phyloP scores from a whole-genome alignment of 2,888 invertebrate genomes.

The Cordilura impudica region DNA sequence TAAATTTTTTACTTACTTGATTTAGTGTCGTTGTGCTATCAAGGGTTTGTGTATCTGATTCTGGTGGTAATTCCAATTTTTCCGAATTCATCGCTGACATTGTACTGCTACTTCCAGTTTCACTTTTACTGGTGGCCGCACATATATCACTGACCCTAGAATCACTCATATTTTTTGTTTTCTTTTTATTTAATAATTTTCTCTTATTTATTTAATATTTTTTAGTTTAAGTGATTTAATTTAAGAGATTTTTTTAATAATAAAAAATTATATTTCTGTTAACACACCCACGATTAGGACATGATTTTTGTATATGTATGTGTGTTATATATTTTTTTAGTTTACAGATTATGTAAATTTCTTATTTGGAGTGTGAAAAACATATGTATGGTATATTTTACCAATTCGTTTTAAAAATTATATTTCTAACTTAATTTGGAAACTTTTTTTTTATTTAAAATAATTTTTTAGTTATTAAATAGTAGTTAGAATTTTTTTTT shows the following conservation, averaged over 20 bases:
- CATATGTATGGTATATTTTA: neutral
- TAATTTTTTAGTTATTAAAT: neutral
- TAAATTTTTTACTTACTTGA: constrained; percentile 30
- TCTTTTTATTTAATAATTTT: neutral
- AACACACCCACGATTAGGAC: constrained; percentile 46
- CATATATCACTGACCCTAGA: constrained; percentile 34
- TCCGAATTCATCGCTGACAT: constrained; percentile 27
- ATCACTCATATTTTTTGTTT: constrained; percentile 49
- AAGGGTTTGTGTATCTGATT: constrained; percentile 30
- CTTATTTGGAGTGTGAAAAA: constrained; percentile 3
- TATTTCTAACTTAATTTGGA: neutral
- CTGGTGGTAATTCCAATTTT: constrained; percentile 36
- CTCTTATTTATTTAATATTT: neutral
- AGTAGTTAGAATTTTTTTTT: neutral
- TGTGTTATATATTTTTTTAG: neutral
- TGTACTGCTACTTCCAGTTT: constrained; percentile 22
- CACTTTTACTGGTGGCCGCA: constrained; percentile 22
- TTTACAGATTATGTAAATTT: constrained; percentile 26
- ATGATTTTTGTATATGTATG: constrained; percentile 17
- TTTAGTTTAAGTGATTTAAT: too few relatives aligned
- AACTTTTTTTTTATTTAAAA: neutral
- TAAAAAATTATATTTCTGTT: neutral
- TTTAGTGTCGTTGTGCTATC: constrained; percentile 33
- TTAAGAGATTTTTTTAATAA: neutral
- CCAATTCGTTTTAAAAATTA: neutral